Conservation (phyloP, 92 coral and sea anemone species). For the Paragorgia papillata region DNA sequence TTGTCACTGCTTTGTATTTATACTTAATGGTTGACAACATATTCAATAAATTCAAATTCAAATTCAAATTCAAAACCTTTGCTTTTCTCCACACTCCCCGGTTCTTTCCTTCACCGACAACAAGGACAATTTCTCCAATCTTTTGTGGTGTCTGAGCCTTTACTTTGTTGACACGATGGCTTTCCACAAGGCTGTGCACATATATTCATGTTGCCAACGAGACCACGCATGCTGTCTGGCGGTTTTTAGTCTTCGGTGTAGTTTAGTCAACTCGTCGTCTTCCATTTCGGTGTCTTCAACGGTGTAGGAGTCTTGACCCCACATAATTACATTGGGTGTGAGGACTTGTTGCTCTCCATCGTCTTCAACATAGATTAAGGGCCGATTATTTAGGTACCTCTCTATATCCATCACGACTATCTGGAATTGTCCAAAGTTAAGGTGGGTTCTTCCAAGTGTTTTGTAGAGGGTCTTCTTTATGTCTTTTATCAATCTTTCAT, state of each 20-base stretch:
- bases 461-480: conserved; percentile 57
- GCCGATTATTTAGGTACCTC: conserved; percentile 60
- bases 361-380: conserved; percentile 51
- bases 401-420: no score
- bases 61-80: conserved; percentile 24
- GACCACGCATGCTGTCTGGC: conserved; percentile 16
- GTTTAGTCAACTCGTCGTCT: conserved; percentile 1
- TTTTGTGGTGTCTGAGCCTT: conserved; percentile 24
- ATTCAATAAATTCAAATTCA: no score
- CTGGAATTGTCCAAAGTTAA: conserved; percentile 47
- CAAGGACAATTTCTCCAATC: conserved; percentile 49
- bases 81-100: conserved; percentile 44
- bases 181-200: neutral
- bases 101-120: conserved; percentile 49
- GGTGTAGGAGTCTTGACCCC: conserved; percentile 27
- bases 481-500: conserved; percentile 54
- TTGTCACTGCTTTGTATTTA: no score
- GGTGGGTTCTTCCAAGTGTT: conserved; percentile 52
- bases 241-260: conserved; percentile 5
- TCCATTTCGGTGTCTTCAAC: neutral
- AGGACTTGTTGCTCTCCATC: conserved; percentile 6
- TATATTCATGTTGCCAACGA: conserved; percentile 1
- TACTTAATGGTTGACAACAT: no score
- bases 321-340: conserved; percentile 21
- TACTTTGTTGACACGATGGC: conserved; percentile 17